Base-by-base conservation (phyloP, 2,113 vertebrate species). In the Seriola quinqueradiata region DNA sequence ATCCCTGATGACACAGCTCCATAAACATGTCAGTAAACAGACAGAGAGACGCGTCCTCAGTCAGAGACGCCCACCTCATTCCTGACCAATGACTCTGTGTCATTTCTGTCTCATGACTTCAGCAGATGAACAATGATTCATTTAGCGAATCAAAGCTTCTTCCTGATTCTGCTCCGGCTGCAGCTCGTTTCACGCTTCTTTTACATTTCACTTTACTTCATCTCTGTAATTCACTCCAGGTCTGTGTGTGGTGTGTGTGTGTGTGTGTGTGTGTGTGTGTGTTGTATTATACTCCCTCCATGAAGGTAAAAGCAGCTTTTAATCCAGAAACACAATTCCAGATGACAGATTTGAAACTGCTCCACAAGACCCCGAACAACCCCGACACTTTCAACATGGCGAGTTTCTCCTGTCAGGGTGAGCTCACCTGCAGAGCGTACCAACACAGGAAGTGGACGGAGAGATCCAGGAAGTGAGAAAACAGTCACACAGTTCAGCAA, bases 51-150 rank as follows among this genome's bases (percentile, higher is more conserved):
- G 14, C 48, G 77, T 34, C 8, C 50, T 82, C 76, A 87, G 68
- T 68, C 85, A 85, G 23, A 69, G 16, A 82, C 81, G 4, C 83
- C 79, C 85, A 88, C 89, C 58, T 70, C 77, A 86, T 85, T 87
- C 81, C 69, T 81, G 66, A 83, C 83, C 83, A 48, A 70, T 87
- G 69, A 83, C 78, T 70, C 77, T 48, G 5, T 40, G 66, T 23
- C 69, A 46, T 72, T 67, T 86, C 61, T 70, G 0, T 28, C 3
- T 8, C 19, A 69, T 75, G 69, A 70, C 73, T 48, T 57, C 79
- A 9, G 25, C 32, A 42, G 77, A 67, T 5, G 48, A 89, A 83
- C 76, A 86, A 76, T 71, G 78, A 82, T 17, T 77, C 81, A 82
- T 75, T 90, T 61, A 84, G 2, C 58, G 28, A 82, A 60, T 71